Evolutionary conservation across 2,113 vertebrate genomes (phyloP).

Genomic region (Macaca nemestrina): DNA sequence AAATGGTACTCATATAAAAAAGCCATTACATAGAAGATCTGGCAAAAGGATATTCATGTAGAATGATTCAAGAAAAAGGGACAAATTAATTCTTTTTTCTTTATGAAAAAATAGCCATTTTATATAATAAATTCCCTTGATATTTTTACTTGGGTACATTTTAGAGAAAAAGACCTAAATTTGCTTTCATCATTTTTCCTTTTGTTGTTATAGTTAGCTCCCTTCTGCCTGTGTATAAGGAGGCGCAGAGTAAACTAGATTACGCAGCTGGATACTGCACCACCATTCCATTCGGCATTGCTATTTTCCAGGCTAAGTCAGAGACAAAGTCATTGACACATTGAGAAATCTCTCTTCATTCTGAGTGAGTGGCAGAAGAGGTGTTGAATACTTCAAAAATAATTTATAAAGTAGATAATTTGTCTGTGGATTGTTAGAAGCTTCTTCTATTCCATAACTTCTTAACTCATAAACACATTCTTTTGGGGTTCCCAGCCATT

Average conservation of each 20-base stretch:
- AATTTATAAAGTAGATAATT: background rate
- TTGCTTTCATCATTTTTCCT: background rate
- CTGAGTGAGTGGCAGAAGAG: background rate
- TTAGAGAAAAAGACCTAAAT: background rate
- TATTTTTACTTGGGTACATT: background rate
- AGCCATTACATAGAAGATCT: slow-evolving; percentile 18
- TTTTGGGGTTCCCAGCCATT: background rate
- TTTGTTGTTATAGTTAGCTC: slow-evolving; percentile 18
- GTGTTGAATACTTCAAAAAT: background rate
- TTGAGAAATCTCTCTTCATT: background rate
- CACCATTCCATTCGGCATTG: background rate
- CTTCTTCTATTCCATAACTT: background rate
- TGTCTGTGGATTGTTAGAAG: background rate
- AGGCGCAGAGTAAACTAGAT: background rate
- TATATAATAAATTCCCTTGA: background rate
- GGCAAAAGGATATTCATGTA: slow-evolving; percentile 37
- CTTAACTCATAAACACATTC: background rate
- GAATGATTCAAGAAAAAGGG: slow-evolving; percentile 37
- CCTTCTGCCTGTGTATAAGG: background rate
- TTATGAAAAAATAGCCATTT: background rate
- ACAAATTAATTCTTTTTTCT: slow-evolving; percentile 33
- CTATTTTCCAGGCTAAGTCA: background rate
- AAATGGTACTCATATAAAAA: slow-evolving; percentile 49
- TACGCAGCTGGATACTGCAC: background rate
- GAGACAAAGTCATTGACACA: background rate